These are phyloP conservation scores for Aquatica leii DNA, from an alignment of 2,888 invertebrate genomes.

Conservation along the genomic window DNA sequence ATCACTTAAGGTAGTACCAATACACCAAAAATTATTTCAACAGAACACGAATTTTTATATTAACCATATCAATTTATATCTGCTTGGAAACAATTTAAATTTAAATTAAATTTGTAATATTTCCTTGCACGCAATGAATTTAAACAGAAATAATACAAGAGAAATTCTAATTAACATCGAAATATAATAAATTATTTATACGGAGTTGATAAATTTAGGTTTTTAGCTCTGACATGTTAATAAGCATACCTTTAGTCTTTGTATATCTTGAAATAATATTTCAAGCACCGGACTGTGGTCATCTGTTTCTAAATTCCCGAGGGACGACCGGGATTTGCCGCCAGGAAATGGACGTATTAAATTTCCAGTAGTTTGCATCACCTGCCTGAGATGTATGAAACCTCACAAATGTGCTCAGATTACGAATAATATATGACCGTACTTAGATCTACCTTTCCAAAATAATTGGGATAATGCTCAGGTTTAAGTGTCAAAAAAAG, in stretches of 20 bases:
- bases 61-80: too few species aligned
- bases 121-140: not conserved
- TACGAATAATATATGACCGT: slow-evolving; percentile 50
- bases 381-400: slow-evolving; percentile 52
- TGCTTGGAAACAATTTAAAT: too few species aligned
- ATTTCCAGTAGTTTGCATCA: slow-evolving; percentile 56
- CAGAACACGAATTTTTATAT: too few species aligned
- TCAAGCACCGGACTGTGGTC: slow-evolving; percentile 45
- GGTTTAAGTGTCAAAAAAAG: not conserved
- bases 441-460: slow-evolving; percentile 41
- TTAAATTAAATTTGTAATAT: too few species aligned
- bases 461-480: slow-evolving; percentile 21
- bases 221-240: slow-evolving; percentile 13
- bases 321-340: slow-evolving; percentile 50
- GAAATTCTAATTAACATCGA: slow-evolving; percentile 4
- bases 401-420: slow-evolving; percentile 53
- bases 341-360: slow-evolving; percentile 55
- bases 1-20: not conserved
- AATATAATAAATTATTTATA: not conserved
- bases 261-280: slow-evolving; percentile 34
- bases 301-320: slow-evolving; percentile 49
- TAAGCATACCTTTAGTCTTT: slow-evolving; percentile 25
- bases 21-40: too few species aligned
- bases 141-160: not conserved
- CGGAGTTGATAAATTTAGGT: slow-evolving; percentile 21